Base-by-base conservation (phyloP, 2,113 vertebrate genomes). In the Gadus macrocephalus region DNA sequence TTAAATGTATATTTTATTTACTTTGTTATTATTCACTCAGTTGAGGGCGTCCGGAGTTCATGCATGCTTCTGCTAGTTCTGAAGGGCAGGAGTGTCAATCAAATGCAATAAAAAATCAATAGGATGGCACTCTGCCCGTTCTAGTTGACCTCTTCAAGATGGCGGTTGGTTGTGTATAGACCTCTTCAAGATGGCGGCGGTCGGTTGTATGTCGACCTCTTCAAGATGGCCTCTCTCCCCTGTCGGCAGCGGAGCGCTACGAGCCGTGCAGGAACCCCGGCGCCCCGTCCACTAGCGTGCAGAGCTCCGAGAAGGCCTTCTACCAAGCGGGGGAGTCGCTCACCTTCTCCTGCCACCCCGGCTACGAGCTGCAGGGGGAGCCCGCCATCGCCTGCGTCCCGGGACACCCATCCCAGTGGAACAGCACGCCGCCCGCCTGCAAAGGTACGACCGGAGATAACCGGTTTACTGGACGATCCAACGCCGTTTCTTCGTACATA, bases 341-440 rank as follows among this genome's bases (percentile, higher is more conserved):
- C 12, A 93, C 86, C 84, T 99, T 98, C 89, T 94, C 94, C 27
- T 98, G 97, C 78, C 84, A 87, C 0, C 65, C 91, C 0, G 96
- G 96, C 58, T 95, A 95, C 6, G 91, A 92, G 69, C 89, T 98
- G 49, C 93, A 93, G 78, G 97, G 97, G 0, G 92, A 91, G 22
- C 80, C 91, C 85, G 93, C 88, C 85, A 91, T 98, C 83, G 94
- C 92, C 78, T 99, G 97, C 72, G 77, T 98, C 58, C 95, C 97
- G 0, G 96, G 96, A 64, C 96, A 97, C 81, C 96, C 96, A 0
- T 99, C 97, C 0, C 95, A 93, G 59, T 99, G 97, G 97, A 98
- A 94, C 27, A 89, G 91, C 75, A 89, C 92, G 0, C 95, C 96
- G 0, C 97, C 97, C 56, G 92, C 90, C 86, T 99, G 97, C 89